These are phyloP conservation scores for Danionella cerebrum DNA, from an alignment of 2,113 vertebrate genomes.

Conservation along the genomic window DNA sequence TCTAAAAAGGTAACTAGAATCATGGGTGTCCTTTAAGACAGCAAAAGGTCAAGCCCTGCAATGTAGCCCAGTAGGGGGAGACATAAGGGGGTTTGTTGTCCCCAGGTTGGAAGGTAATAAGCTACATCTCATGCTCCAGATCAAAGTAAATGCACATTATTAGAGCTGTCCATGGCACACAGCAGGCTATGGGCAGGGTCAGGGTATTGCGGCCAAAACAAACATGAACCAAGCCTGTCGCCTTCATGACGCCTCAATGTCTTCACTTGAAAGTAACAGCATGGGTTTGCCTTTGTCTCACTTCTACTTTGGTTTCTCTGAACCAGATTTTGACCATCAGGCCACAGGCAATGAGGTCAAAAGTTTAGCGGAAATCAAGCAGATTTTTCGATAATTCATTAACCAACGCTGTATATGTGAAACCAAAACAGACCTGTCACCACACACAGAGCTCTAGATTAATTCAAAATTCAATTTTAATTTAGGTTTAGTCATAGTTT, in stretches of 20 bases:
- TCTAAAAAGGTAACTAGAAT: slow-evolving; percentile 20
- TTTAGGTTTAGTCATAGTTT: no score
- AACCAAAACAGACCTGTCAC: slow-evolving; percentile 12
- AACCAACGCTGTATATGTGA: background rate
- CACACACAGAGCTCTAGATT: no score
- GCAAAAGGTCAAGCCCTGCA: slow-evolving; percentile 38
- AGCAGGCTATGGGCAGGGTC: slow-evolving; percentile 21
- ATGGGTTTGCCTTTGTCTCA: background rate
- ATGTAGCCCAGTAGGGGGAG: slow-evolving; percentile 22
- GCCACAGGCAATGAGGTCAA: background rate
- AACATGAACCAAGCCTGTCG: background rate
- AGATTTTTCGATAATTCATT: background rate
- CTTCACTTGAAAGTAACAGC: slow-evolving; percentile 2
- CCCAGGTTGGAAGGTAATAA: slow-evolving; percentile 6
- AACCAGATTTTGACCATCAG: background rate
- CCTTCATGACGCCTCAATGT: background rate
- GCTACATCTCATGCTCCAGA: background rate
- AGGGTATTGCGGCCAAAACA: background rate
- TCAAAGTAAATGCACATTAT: slow-evolving; percentile 18
- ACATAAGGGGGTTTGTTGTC: slow-evolving; percentile 22
- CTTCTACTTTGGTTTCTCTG: background rate
- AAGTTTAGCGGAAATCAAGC: background rate
- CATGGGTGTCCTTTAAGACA: slow-evolving; percentile 34
- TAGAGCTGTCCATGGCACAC: slow-evolving; percentile 16
- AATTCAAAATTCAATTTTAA: no score